Base-by-base conservation (phyloP, 2,797 vertebrate genomes). In the Brotula barbata region DNA sequence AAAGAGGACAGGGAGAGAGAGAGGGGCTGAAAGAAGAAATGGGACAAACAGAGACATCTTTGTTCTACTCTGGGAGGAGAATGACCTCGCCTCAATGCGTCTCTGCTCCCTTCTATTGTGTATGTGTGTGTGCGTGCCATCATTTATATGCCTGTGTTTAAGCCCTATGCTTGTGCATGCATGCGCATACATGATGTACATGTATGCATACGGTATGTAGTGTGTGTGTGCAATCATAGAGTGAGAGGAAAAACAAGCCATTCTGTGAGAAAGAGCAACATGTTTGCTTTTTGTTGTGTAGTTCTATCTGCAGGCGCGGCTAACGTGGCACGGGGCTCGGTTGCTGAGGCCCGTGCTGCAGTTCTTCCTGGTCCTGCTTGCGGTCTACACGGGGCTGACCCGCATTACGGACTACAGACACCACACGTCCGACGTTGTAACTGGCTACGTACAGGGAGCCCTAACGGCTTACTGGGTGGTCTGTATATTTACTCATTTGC, bases 381-480 rank as follows among this genome's bases (percentile, higher is more conserved):
- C 91, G 0, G 31, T 92, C 34, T 90, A 91, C 85, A 89, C 87
- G 0, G 89, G 91, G 19, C 80, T 89, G 71, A 88, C 88, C 49
- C 80, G 82, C 49, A 77, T 92, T 60, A 90, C 88, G 0, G 90
- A 92, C 78, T 83, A 87, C 72, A 65, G 77, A 60, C 91, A 92
- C 62, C 90, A 91, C 56, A 86, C 86, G 0, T 80, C 84, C 0
- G 89, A 92, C 0, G 87, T 90, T 14, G 23, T 87, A 6, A 73
- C 85, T 1, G 87, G 90, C 28, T 88, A 88, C 77, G 57, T 89
- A 17, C 89, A 90, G 66, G 92, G 92, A 37, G 89, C 87, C 0
- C 47, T 91, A 33, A 89, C 89, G 17, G 92, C 90, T n/a, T 90
- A 86, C 84, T 92, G 90, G 89, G 89, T 89, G 86, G 90, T 91